Percentiles rank a stretch among this genome's conserved stretches.
Evolutionary conservation across 2,113 vertebrate genomes (phyloP).

Genomic region (Osmerus eperlanus): DNA sequence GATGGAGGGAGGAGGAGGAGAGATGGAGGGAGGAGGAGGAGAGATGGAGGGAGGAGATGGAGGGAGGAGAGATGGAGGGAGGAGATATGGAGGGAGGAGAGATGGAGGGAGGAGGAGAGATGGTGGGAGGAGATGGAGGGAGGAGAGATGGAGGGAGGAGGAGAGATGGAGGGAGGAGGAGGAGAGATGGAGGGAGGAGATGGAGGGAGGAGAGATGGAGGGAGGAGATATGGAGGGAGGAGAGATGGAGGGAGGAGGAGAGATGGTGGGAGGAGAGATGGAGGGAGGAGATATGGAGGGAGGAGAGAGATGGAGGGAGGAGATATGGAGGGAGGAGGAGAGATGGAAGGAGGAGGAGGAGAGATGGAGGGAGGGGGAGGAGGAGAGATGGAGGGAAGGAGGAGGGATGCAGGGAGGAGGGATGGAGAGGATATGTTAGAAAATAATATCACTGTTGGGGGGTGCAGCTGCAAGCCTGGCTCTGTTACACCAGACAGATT

Average conservation of each 20-base stretch:
- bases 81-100: no score
- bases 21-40: background rate
- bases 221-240: background rate
- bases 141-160: background rate
- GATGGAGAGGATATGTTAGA: background rate
- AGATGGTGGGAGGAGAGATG: background rate
- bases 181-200: background rate
- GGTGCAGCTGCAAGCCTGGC: slow-evolving; percentile 23
- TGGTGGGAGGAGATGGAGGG: background rate
- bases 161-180: background rate
- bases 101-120: no score
- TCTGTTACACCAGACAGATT: slow-evolving; percentile 8
- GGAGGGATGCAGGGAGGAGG: no score
- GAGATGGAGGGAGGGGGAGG: no score
- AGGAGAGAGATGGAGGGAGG: slow-evolving; percentile 9
- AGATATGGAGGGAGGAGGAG: slow-evolving; percentile 36
- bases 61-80: no score
- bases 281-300: background rate
- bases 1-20: no score
- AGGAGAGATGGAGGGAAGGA: no score
- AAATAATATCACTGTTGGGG: no score
- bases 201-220: background rate
- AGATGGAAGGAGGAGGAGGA: slow-evolving; percentile 5
- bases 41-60: no score
- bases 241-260: background rate